These are phyloP conservation scores for Ameiurus melas DNA, from an alignment of 2,113 vertebrate species.

Conservation along the genomic window DNA sequence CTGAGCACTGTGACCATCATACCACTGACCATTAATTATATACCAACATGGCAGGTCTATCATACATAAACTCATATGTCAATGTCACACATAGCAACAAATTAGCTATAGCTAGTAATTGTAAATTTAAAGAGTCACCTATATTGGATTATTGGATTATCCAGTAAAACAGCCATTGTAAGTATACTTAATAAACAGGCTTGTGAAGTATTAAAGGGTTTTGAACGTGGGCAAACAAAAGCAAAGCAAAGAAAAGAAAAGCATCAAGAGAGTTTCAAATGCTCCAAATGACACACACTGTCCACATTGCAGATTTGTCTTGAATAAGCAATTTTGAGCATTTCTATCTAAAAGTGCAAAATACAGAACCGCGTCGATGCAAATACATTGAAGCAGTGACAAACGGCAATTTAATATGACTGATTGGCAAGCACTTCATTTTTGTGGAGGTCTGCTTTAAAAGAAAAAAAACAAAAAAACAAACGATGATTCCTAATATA, in stretches of 20 bases:
- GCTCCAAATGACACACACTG: neutral
- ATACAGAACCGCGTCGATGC: neutral
- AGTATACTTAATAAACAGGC: neutral
- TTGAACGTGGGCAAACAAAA: neutral
- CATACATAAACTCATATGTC: neutral
- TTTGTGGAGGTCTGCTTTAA: neutral
- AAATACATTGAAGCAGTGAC: neutral
- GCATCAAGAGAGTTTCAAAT: neutral
- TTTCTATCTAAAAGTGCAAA: neutral
- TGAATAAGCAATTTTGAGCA: neutral
- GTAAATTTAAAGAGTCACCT: neutral
- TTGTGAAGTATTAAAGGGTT: neutral
- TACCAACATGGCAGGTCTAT: neutral
- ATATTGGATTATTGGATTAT: neutral
- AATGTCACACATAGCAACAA: neutral
- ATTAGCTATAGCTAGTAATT: neutral
- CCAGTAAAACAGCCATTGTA: neutral
- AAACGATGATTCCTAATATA: neutral
- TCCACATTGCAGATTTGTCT: neutral
- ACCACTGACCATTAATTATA: conserved; percentile 39
- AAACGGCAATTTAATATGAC: neutral
- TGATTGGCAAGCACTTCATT: neutral
- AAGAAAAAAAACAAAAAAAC: neutral
- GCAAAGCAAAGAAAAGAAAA: neutral
- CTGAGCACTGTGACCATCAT: conserved; percentile 60